Conservation (phyloP, 2,797 vertebrate species). For the Galago senegalensis region DNA sequence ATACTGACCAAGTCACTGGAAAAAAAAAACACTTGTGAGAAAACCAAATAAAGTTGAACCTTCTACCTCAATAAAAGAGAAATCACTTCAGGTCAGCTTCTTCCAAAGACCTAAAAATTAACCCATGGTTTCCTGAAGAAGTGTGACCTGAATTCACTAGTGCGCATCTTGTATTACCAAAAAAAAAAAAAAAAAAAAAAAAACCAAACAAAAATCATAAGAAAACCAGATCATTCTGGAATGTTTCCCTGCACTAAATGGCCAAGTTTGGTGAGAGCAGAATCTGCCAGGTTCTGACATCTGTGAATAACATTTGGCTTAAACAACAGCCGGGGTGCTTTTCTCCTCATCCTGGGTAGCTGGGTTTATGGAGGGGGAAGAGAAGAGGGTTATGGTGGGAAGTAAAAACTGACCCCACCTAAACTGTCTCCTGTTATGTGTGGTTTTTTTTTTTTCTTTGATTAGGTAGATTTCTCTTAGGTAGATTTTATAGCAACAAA, state of each 20-base stretch:
- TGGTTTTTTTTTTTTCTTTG: not conserved
- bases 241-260: not conserved
- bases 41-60: slow-evolving; percentile 31
- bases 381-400: not conserved
- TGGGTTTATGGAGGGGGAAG: not conserved
- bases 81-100: slow-evolving; percentile 40
- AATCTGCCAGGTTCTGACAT: not conserved
- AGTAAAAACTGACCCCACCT: not conserved
- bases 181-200: not conserved
- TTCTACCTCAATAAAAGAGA: slow-evolving; percentile 49
- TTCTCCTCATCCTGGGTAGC: not conserved
- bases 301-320: not conserved
- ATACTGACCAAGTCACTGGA: slow-evolving; percentile 12
- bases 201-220: not conserved
- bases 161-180: accelerated
- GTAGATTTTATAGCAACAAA: too few relatives aligned
- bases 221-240: not conserved
- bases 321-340: not conserved
- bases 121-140: not conserved
- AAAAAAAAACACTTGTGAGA: not conserved
- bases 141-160: not conserved
- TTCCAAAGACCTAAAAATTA: slow-evolving; percentile 46
- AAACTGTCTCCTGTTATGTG: not conserved
- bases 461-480: not conserved
- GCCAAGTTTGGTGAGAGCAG: not conserved